Base-by-base conservation (phyloP, 2,113 vertebrate species). In the Syrmaticus mikado region DNA sequence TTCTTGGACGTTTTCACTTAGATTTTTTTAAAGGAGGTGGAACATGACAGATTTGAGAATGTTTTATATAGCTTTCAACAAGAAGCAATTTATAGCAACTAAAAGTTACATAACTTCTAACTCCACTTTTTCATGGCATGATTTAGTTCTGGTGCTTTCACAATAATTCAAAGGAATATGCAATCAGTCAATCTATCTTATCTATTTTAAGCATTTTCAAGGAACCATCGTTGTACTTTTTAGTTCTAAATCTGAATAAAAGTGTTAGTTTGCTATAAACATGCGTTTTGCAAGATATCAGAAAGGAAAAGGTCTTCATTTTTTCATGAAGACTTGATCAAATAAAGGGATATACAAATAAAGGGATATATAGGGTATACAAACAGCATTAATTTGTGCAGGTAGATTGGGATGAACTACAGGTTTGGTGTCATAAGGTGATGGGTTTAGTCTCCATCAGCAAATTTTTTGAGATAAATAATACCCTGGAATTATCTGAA, bases 21-120 rank as follows among this genome's bases (percentile, higher is more conserved):
- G 32, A 25, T 66, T 61, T 38, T 67, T 92, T 65, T 13, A 24
- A 60, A 70, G 45, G 43, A 95, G 81, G 85, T 93, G 82, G 83
- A 91, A 93, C 78, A 95, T 94, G 94, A 94, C 94, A 96, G 93
- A 82, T 96, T 80, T 87, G 80, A 95, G 93, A 95, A 94, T 85
- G 91, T 93, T 95, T 95, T 90, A 91, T 91, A 85, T 96, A 94
- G 94, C 92, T 93, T 94, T 93, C 87, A 94, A 92, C 74, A 89
- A 90, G 94, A 82, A 93, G 91, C 61, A 95, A 95, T 96, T 97
- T 96, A 95, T 95, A 96, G 89, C 83, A 95, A 64, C 71, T 68
- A 68, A 30, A 68, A 91, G 88, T 97, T 96, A 96, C 28, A 66
- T 96, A 96, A 95, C 86, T 95, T 92, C 53, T 72, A 93, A 67